A percentile compares a stretch with the other conserved stretches of the same genome.
Evolutionary conservation across 1,140 invertebrate genomes (phyloP).

Genomic region (Atta colombica): DNA sequence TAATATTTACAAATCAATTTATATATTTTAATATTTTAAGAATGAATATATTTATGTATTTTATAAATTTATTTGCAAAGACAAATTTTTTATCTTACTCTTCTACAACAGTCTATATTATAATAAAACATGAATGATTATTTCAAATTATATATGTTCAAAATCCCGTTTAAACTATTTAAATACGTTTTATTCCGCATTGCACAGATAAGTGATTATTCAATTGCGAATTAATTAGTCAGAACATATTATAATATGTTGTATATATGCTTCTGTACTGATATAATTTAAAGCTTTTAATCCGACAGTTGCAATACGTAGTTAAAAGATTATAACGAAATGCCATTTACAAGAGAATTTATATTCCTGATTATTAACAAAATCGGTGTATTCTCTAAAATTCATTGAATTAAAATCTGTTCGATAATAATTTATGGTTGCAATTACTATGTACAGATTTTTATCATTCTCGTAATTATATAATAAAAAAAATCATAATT

Average conservation of each 20-base stretch:
- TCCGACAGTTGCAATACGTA: slow-evolving; percentile 19
- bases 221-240: slow-evolving; percentile 36
- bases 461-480: neutral
- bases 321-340: slow-evolving; percentile 36
- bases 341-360: slow-evolving; percentile 33
- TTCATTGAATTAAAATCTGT: neutral
- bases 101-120: neutral
- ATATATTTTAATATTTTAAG: slow-evolving; percentile 2
- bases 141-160: neutral
- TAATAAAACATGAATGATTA: slow-evolving; percentile 12
- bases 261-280: neutral
- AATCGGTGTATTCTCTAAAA: neutral
- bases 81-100: neutral
- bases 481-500: neutral
- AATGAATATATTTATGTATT: slow-evolving; percentile 18
- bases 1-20: neutral
- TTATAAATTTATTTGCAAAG: slow-evolving; percentile 12
- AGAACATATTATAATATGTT: slow-evolving; percentile 21
- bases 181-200: slow-evolving; percentile 17
- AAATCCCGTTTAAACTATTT: slow-evolving; percentile 7
- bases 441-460: neutral
- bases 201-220: slow-evolving; percentile 5
- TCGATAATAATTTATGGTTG: slow-evolving; percentile 22
- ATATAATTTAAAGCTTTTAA: slow-evolving; percentile 52
- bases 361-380: slow-evolving; percentile 38